Evolutionary conservation across 1,140 invertebrate genomes (phyloP).

Genomic region (Drosophila nikananu): DNA sequence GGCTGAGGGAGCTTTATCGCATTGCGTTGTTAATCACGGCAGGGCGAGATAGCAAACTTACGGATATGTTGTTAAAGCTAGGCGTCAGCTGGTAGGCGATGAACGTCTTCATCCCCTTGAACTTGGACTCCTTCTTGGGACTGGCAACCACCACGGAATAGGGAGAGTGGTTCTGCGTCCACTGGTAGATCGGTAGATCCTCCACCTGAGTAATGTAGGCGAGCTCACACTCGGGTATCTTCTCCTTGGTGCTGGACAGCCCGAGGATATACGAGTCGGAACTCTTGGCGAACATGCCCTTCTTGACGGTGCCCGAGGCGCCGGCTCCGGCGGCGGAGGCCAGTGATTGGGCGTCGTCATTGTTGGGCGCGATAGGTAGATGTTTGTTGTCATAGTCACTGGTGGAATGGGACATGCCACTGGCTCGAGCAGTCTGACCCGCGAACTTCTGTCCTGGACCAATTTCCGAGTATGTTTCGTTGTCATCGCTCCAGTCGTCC

Average conservation of each 20-base stretch:
- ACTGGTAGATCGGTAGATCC: conserved; percentile 88
- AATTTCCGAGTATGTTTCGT: conserved; percentile 89
- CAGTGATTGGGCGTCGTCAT: conserved; percentile 76
- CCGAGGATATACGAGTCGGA: conserved; percentile 93
- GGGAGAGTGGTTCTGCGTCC: conserved; percentile 90
- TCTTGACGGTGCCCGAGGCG: conserved; percentile 87
- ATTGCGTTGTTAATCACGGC: conserved; percentile 51
- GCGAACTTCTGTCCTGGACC: conserved; percentile 81
- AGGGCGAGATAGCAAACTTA: conserved; percentile 84
- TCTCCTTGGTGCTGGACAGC: conserved; percentile 88
- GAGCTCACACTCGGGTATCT: conserved; percentile 91
- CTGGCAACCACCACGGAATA: conserved; percentile 96
- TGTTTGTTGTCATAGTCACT: conserved; percentile 77
- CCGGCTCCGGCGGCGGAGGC: conserved; percentile 52
- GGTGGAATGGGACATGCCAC: conserved; percentile 61
- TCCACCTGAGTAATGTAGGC: conserved; percentile 90
- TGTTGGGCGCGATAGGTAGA: conserved; percentile 74
- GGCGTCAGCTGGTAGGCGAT: conserved; percentile 98
- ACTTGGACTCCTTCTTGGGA: conserved; percentile 98
- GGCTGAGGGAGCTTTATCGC: conserved; percentile 42
- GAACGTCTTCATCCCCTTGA: conserved; percentile 98
- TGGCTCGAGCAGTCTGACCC: conserved; percentile 76
- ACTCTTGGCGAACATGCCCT: conserved; percentile 94
- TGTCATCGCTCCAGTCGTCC: conserved; percentile 93
- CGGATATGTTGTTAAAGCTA: conserved; percentile 97